phyloP scores from a whole-genome alignment of 2,888 invertebrate genomes.

The Parascotia fuliginaria region DNA sequence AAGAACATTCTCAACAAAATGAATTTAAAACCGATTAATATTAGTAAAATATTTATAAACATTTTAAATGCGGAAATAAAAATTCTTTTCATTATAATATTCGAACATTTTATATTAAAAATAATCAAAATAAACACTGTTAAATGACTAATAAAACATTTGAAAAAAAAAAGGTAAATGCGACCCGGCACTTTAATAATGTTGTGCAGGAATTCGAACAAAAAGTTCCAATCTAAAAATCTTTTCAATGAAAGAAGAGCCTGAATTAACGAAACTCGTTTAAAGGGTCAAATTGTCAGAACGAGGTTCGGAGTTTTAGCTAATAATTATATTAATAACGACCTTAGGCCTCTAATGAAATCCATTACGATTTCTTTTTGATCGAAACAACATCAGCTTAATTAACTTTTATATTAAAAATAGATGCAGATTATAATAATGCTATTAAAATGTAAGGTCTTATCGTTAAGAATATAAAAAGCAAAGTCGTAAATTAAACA shows the following conservation, averaged over 20 bases:
- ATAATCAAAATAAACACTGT: slow-evolving; percentile 28
- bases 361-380: slow-evolving; percentile 20
- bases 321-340: slow-evolving; percentile 33
- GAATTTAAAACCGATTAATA: slow-evolving; percentile 1
- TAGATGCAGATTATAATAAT: slow-evolving; percentile 21
- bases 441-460: slow-evolving; percentile 20
- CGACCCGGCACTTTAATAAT: slow-evolving; percentile 36
- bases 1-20: slow-evolving; percentile 1
- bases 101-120: slow-evolving; percentile 23
- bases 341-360: slow-evolving; percentile 23
- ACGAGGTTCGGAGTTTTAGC: slow-evolving; percentile 6
- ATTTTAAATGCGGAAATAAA: neutral
- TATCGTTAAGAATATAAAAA: slow-evolving; percentile 23
- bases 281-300: slow-evolving; percentile 37
- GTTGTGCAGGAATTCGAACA: slow-evolving; percentile 17
- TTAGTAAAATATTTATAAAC: slow-evolving; percentile 1
- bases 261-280: slow-evolving; percentile 36
- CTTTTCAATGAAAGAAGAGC: slow-evolving; percentile 20
- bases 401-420: slow-evolving; percentile 30
- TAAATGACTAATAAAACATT: slow-evolving; percentile 28
- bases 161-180: slow-evolving; percentile 32
- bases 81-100: too few relatives aligned
- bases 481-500: slow-evolving; percentile 16
- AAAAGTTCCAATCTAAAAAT: slow-evolving; percentile 35
- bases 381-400: slow-evolving; percentile 25